phyloP scores from a whole-genome alignment of 1,140 invertebrate genomes.

The Camponotus floridanus region DNA sequence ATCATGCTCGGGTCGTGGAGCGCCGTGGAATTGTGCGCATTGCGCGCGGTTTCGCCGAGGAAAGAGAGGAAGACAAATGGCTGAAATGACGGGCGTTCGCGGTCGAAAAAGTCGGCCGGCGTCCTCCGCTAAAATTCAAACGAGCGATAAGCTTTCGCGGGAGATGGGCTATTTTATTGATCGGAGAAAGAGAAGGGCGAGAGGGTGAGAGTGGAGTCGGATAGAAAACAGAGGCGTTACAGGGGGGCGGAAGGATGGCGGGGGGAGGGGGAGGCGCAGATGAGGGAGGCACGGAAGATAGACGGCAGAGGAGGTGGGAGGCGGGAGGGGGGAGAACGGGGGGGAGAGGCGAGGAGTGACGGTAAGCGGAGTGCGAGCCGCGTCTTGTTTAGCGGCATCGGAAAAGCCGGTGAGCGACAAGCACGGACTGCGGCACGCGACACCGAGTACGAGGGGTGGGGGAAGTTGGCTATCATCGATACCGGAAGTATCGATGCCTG shows the following conservation, averaged over 20 bases:
- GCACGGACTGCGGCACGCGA: constrained; percentile 73
- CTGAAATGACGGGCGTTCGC: neutral
- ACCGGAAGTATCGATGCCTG: constrained; percentile 42
- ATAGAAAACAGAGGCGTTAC: constrained; percentile 58
- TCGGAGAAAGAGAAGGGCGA: constrained; percentile 82
- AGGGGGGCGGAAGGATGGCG: constrained; percentile 9
- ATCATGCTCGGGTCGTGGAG: neutral
- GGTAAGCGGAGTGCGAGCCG: constrained; percentile 67
- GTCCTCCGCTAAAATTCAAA: constrained; percentile 78
- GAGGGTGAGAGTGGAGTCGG: constrained; percentile 49
- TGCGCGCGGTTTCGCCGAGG: neutral
- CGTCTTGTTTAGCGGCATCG: constrained; percentile 77
- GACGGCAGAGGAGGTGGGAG: constrained; percentile 12
- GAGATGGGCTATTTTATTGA: constrained; percentile 84
- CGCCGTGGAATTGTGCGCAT: neutral
- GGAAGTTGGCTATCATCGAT: constrained; percentile 25
- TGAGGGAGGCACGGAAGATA: constrained; percentile 4
- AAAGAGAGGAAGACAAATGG: neutral
- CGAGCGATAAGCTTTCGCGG: constrained; percentile 78
- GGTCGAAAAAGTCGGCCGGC: constrained; percentile 42
- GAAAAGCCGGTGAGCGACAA: constrained; percentile 71
- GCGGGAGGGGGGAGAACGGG: neutral
- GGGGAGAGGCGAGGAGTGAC: constrained; percentile 42
- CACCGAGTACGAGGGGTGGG: constrained; percentile 41
- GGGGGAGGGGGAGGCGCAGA: neutral